Evolutionary conservation across 2,888 invertebrate genomes (phyloP).

Genomic region (Pandemis corylana): DNA sequence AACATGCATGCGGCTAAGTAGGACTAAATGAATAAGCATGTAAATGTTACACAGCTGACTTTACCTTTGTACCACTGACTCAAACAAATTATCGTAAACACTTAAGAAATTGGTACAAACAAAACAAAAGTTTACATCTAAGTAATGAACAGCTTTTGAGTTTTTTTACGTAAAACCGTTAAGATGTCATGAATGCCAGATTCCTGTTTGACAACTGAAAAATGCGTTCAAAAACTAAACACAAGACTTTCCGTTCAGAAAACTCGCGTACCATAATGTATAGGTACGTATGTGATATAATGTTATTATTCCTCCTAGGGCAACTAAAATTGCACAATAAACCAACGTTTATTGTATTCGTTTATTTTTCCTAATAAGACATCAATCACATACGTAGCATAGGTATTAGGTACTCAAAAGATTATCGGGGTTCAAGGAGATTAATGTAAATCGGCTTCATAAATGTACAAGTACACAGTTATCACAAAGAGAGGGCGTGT

Average conservation of each 20-base stretch:
- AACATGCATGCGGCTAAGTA: neutral
- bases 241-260: neutral
- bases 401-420: neutral
- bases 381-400: neutral
- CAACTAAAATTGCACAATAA: neutral
- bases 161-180: neutral
- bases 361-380: neutral
- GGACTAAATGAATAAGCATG: neutral
- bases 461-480: constrained; percentile 66
- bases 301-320: neutral
- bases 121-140: neutral
- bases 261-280: neutral
- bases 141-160: neutral
- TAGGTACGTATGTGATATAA: neutral
- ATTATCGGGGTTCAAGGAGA: neutral
- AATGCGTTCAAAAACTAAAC: neutral
- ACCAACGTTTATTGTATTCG: neutral
- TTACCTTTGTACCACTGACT: neutral
- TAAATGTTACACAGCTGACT: neutral
- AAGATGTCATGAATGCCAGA: neutral
- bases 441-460: constrained; percentile 50
- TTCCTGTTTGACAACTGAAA: neutral
- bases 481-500: constrained; percentile 73
- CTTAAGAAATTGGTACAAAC: neutral
- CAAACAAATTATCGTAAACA: neutral